A percentile compares a stretch with the other conserved stretches of the same genome.
Conservation (phyloP, 2,113 vertebrate species). For the Puntigrus tetrazona region DNA sequence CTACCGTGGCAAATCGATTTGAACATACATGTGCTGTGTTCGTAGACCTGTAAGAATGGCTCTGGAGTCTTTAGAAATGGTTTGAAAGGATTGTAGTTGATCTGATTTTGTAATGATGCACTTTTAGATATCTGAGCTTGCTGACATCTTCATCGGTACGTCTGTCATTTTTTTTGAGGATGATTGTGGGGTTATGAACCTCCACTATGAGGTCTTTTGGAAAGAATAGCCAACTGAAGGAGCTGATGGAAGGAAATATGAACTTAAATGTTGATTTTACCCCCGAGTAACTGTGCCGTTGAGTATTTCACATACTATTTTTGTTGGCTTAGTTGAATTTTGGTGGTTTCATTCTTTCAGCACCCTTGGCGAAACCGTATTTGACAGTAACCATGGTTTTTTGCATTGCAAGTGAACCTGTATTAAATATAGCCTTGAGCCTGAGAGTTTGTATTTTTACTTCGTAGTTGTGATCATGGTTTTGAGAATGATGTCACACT, state of each 20-base stretch:
- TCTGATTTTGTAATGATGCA: neutral
- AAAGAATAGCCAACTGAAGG: neutral
- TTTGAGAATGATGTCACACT: neutral
- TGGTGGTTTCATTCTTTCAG: neutral
- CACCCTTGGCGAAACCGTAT: neutral
- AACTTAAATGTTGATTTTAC: neutral
- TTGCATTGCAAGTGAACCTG: neutral
- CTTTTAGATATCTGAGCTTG: neutral
- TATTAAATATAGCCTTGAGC: neutral
- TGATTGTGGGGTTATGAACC: neutral
- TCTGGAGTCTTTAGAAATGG: neutral
- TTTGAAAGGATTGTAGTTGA: neutral
- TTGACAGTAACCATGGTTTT: neutral
- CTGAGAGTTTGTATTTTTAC: neutral
- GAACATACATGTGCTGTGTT: constrained; percentile 44
- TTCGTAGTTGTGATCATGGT: neutral
- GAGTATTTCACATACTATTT: neutral
- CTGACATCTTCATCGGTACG: neutral
- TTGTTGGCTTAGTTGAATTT: constrained; percentile 7
- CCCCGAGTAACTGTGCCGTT: neutral
- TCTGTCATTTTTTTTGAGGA: neutral
- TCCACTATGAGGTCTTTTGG: neutral
- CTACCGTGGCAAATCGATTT: constrained; percentile 61
- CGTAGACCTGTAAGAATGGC: constrained; percentile 33
- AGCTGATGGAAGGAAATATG: neutral